These are phyloP conservation scores for Pygoscelis adeliae DNA, from an alignment of 2,113 vertebrate genomes.

Conservation along the genomic window DNA sequence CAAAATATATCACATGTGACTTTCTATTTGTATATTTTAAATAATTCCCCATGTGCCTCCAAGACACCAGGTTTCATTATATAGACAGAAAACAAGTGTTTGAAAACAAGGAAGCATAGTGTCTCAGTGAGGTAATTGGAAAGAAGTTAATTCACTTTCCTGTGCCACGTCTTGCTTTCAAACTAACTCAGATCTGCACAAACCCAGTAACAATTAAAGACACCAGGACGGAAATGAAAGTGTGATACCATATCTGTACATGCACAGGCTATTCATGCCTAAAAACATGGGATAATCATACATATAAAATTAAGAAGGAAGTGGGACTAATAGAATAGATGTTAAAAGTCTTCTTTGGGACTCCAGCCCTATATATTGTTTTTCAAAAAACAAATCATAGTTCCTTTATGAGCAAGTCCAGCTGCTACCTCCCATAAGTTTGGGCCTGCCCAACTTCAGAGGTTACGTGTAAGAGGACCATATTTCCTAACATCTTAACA, in stretches of 20 bases:
- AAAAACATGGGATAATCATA: not conserved
- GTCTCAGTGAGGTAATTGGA: not conserved
- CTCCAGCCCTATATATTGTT: not conserved
- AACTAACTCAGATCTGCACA: not conserved
- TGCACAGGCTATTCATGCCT: not conserved
- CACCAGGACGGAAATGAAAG: not conserved
- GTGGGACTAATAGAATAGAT: not conserved
- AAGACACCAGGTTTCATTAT: not conserved
- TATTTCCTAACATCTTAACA: not conserved
- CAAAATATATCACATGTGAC: not conserved
- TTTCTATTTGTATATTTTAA: not conserved
- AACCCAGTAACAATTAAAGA: not conserved
- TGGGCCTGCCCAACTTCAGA: not conserved
- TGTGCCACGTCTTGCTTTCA: not conserved
- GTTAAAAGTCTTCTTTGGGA: not conserved
- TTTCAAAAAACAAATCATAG: not conserved
- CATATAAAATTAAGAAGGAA: not conserved
- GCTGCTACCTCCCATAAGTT: not conserved
- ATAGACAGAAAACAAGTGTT: not conserved
- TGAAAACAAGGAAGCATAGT: not conserved
- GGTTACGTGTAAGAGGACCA: not conserved
- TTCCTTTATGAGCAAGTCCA: not conserved
- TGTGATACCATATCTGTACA: not conserved
- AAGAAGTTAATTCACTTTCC: not conserved
- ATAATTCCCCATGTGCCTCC: not conserved